Evolutionary conservation across 2,888 invertebrate species (phyloP).

Genomic region (Hirtodrosophila alboralis): DNA sequence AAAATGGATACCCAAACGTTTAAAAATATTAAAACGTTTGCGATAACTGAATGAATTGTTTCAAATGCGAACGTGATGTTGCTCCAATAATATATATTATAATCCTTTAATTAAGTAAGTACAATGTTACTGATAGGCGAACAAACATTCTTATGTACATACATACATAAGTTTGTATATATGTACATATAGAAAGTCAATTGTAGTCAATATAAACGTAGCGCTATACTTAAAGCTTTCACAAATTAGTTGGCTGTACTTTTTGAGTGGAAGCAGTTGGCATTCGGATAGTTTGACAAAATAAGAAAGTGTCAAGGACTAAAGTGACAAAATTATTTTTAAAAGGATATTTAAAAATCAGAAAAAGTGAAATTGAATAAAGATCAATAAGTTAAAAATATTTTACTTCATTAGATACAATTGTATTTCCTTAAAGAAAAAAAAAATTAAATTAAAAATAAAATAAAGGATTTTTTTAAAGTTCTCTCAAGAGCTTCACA

Average conservation of each 20-base stretch:
- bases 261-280: conserved; percentile 7
- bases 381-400: too few species aligned
- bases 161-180: conserved; percentile 1
- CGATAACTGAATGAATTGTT: conserved; percentile 8
- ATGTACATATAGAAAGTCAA: conserved; percentile 5
- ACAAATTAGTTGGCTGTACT: conserved; percentile 23
- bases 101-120: conserved; percentile 35
- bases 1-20: conserved; percentile 1
- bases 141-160: conserved; percentile 1
- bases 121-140: conserved; percentile 30
- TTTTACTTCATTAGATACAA: too few species aligned
- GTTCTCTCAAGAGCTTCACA: too few species aligned
- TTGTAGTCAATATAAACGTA: conserved; percentile 24
- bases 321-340: neutral
- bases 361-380: too few species aligned
- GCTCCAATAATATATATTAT: conserved; percentile 24
- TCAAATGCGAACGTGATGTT: conserved; percentile 22
- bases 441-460: neutral
- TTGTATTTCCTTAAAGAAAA: too few species aligned
- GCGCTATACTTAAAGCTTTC: conserved; percentile 9
- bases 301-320: conserved; percentile 4
- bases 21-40: conserved; percentile 21
- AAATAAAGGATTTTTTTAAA: neutral
- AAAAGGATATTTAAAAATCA: conserved; percentile 1
- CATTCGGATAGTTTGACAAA: conserved; percentile 1